Conservation (phyloP, 1,140 invertebrate species). For the Scylla paramamosain region DNA sequence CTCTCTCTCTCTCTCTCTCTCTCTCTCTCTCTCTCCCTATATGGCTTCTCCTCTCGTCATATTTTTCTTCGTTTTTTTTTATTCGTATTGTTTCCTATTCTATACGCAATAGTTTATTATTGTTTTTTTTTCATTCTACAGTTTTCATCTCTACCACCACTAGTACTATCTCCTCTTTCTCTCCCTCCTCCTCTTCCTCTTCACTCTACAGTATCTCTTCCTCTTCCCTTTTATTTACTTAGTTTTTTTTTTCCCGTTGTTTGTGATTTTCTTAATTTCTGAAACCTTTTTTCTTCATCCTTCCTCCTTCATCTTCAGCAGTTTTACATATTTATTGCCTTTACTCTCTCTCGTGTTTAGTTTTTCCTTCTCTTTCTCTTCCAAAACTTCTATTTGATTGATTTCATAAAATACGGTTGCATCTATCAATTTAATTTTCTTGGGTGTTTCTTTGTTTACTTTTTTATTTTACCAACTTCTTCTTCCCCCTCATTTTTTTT, state of each 20-base stretch:
- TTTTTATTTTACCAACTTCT: background rate
- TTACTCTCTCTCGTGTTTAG: background rate
- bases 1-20: background rate
- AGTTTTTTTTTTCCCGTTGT: background rate
- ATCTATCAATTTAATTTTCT: too few relatives aligned
- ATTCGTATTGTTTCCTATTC: background rate
- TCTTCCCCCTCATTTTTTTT: background rate
- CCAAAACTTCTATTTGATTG: too few relatives aligned
- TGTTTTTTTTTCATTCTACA: background rate
- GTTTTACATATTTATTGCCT: background rate
- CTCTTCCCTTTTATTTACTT: background rate
- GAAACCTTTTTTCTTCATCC: background rate
- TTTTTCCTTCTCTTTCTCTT: background rate
- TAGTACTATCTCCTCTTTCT: background rate
- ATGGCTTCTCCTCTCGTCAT: background rate
- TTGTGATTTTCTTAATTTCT: background rate
- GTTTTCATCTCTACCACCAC: background rate
- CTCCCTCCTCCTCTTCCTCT: background rate
- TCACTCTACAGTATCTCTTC: background rate
- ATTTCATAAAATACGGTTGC: too few relatives aligned
- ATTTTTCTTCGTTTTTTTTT: background rate
- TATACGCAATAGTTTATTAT: background rate
- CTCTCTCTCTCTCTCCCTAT: background rate
- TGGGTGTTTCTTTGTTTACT: background rate
- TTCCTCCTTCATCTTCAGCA: background rate